A percentile compares a stretch with the other conserved stretches of the same genome.
Evolutionary conservation across 2,888 invertebrate species (phyloP).

Genomic region (Gandaritis pyraliata): DNA sequence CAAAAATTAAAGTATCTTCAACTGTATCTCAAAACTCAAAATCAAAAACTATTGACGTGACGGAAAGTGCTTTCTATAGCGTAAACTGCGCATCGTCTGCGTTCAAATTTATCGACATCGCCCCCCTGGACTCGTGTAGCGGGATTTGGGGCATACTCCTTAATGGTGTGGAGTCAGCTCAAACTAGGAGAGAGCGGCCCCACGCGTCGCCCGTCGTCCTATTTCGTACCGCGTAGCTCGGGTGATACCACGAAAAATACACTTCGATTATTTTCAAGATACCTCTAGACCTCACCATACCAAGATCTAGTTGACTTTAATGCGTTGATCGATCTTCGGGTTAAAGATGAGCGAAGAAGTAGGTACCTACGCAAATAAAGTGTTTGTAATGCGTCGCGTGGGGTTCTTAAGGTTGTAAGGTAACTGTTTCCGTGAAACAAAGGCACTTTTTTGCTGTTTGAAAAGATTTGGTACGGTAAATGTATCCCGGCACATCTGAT

Average conservation of each 20-base stretch:
- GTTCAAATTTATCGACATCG: slow-evolving; percentile 25
- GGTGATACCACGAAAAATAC: slow-evolving; percentile 28
- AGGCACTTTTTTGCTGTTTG: no score
- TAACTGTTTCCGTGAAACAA: no score
- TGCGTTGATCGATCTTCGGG: background rate
- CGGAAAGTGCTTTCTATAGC: background rate
- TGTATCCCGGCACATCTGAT: background rate
- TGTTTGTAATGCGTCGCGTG: no score
- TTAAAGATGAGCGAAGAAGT: background rate
- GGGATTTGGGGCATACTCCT: slow-evolving; percentile 45
- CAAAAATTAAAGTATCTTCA: no score
- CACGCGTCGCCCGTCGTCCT: slow-evolving; percentile 66
- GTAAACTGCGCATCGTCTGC: slow-evolving; percentile 13
- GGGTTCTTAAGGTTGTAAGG: no score
- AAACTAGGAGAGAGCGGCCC: slow-evolving; percentile 55
- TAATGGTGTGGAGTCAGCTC: slow-evolving; percentile 46
- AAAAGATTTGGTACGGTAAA: no score
- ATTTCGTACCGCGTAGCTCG: slow-evolving; percentile 59
- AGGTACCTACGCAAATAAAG: no score
- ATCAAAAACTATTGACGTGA: background rate
- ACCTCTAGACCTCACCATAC: no score
- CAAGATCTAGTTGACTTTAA: slow-evolving; percentile 3
- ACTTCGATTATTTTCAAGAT: slow-evolving; percentile 13
- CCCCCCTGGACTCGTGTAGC: slow-evolving; percentile 27
- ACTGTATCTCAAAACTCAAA: background rate